Conservation (phyloP, 2,888 invertebrate genomes). For the Orthonychiurus folsomi region DNA sequence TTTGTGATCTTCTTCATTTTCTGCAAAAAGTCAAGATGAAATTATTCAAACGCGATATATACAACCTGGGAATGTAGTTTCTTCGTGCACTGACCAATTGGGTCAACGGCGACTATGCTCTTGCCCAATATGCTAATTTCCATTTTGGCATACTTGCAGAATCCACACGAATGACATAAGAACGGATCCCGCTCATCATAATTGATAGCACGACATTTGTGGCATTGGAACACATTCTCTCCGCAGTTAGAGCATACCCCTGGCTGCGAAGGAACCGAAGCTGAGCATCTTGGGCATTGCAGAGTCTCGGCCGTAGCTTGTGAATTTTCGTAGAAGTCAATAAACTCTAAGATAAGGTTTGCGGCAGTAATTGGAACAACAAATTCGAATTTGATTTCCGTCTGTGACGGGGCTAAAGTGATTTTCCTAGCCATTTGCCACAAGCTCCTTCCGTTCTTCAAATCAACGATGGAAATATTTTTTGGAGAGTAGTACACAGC, state of each 20-base stretch:
- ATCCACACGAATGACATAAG: slow-evolving; percentile 96
- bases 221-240: slow-evolving; percentile 98
- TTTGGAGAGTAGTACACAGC: slow-evolving; percentile 96
- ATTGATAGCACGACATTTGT: slow-evolving; percentile 97
- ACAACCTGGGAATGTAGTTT: neutral
- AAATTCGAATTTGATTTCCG: slow-evolving; percentile 93
- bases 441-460: slow-evolving; percentile 89
- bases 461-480: slow-evolving; percentile 88
- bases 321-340: slow-evolving; percentile 93
- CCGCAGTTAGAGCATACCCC: slow-evolving; percentile 96
- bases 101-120: slow-evolving; percentile 67
- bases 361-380: slow-evolving; percentile 94
- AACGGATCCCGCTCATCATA: slow-evolving; percentile 99
- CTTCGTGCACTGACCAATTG: slow-evolving; percentile 50
- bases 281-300: slow-evolving; percentile 92
- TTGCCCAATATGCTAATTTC: slow-evolving; percentile 65
- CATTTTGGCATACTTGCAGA: slow-evolving; percentile 98
- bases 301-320: slow-evolving; percentile 86
- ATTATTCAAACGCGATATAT: neutral
- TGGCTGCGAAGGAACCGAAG: slow-evolving; percentile 92
- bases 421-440: slow-evolving; percentile 97
- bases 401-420: slow-evolving; percentile 78
- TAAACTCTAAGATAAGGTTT: slow-evolving; percentile 96
- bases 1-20: slow-evolving; percentile 91
- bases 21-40: slow-evolving; percentile 43